A percentile compares a stretch with the other conserved stretches of the same genome.
Evolutionary conservation across 2,888 invertebrate species (phyloP).

Genomic region (Crepidodera aurea): DNA sequence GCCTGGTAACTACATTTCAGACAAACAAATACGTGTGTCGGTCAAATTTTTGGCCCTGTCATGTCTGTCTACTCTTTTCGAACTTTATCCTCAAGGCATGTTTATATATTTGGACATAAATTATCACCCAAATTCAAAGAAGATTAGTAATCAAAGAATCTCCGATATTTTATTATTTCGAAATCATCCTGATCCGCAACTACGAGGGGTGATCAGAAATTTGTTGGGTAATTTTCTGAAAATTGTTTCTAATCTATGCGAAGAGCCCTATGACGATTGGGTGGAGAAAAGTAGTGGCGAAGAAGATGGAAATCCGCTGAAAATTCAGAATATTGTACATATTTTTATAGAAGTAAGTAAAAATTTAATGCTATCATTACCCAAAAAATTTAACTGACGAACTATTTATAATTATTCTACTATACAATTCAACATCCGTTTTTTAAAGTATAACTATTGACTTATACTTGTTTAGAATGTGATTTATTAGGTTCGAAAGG

Average conservation of each 20-base stretch:
- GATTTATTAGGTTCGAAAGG: no score
- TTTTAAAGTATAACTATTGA: no score
- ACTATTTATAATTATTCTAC: no score
- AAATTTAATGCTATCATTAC: no score
- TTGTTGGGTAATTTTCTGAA: conserved; percentile 74
- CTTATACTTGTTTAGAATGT: no score
- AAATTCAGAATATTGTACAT: conserved; percentile 34
- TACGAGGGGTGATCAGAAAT: conserved; percentile 75
- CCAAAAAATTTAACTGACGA: no score
- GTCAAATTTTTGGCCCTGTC: conserved; percentile 87
- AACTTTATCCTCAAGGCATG: conserved; percentile 77
- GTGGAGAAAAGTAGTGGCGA: conserved; percentile 54
- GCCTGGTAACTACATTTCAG: conserved; percentile 68
- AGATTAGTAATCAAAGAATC: conserved; percentile 66
- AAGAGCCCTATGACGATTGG: conserved; percentile 67
- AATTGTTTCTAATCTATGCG: conserved; percentile 66
- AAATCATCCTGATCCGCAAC: conserved; percentile 81
- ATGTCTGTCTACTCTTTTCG: conserved; percentile 79
- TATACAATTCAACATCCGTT: no score
- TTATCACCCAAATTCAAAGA: conserved; percentile 49
- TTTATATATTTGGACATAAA: conserved; percentile 71
- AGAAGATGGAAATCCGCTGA: conserved; percentile 24
- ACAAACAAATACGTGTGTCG: conserved; percentile 83
- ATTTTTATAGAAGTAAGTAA: conserved; percentile 45
- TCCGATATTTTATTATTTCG: conserved; percentile 76